Percentiles rank a stretch among this genome's conserved stretches.
These are phyloP conservation scores for Ornithoptera priamus DNA, from an alignment of 2,888 invertebrate species.

Conservation along the genomic window DNA sequence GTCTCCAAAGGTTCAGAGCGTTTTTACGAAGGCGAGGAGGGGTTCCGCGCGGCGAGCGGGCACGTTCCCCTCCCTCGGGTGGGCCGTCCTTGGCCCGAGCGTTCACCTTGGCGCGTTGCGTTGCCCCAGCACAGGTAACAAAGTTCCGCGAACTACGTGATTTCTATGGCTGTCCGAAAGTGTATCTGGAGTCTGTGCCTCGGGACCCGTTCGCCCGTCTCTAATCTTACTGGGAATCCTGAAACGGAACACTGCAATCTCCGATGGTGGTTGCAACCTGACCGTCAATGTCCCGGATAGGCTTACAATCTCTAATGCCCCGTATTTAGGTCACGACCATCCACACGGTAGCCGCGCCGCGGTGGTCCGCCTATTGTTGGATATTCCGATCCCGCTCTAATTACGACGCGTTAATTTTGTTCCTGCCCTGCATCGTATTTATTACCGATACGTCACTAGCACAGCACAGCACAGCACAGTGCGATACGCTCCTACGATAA, in stretches of 20 bases:
- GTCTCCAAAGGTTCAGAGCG: slow-evolving; percentile 69
- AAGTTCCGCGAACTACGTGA: slow-evolving; percentile 79
- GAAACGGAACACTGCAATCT: slow-evolving; percentile 60
- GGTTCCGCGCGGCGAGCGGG: slow-evolving; percentile 36
- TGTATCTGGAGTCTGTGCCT: slow-evolving; percentile 57
- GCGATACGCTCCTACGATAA: slow-evolving; percentile 5
- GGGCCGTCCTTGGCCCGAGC: slow-evolving; percentile 78
- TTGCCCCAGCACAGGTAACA: slow-evolving; percentile 76
- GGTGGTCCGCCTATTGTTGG: slow-evolving; percentile 58
- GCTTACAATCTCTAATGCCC: slow-evolving; percentile 46
- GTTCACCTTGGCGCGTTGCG: slow-evolving; percentile 77
- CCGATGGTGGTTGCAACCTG: slow-evolving; percentile 43
- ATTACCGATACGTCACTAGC: slow-evolving; percentile 39
- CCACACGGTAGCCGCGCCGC: slow-evolving; percentile 45
- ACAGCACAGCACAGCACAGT: neutral
- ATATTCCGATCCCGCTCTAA: slow-evolving; percentile 49
- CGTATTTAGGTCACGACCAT: slow-evolving; percentile 40
- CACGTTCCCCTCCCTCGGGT: slow-evolving; percentile 63
- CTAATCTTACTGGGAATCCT: slow-evolving; percentile 63
- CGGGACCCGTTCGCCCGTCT: slow-evolving; percentile 52
- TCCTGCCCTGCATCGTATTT: slow-evolving; percentile 57
- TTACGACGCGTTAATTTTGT: slow-evolving; percentile 47
- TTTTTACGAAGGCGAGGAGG: slow-evolving; percentile 64
- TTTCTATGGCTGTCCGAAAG: slow-evolving; percentile 77
- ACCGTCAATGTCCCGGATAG: slow-evolving; percentile 34